Base-by-base conservation (phyloP, 2,888 invertebrate species). In the Leptinotarsa tumamoca region DNA sequence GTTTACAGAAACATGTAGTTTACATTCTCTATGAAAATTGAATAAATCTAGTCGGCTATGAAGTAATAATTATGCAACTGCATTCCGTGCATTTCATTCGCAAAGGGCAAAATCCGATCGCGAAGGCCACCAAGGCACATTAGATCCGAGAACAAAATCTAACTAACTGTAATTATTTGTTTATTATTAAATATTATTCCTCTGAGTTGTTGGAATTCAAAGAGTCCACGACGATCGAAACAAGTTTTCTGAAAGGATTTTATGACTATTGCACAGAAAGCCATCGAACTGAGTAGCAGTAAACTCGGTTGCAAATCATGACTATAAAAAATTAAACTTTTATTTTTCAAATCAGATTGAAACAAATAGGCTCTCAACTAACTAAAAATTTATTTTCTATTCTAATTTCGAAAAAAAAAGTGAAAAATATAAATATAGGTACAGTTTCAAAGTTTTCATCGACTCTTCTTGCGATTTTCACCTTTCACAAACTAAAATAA, bases 61-160 rank as follows among this genome's bases (percentile, higher is more conserved):
- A 80, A 76, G 82, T 78, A 80, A 82, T 80, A 81, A 82, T 82
- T 82, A 82, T 81, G 80, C 81, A 82, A 82, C 81, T 78, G 80
- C 82, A 82, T 82, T 82, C 82, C 81, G 73, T 10, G 72, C 78
- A 78, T 81, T 82, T 81, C 80, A 77, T 79, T 78, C 68, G 77
- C 77, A 82, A 82, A 81, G 81, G 81, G 82, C 82, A 82, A 82
- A 82, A 81, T 81, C 81, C 82, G 82, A 74, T 78, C 77, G 73
- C 58, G 79, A 80, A 80, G 79, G 79, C 78, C 79, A 76, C 58
- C 68, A 49, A 67, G 73, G 72, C 52, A 61, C 52, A 68, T 52
- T 52, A 71, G 63, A 43, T 68, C 66, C 54, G 73, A 78, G 73
- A 78, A 72, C 66, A 67, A 78, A 73, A 72, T 75, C 56, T 52